A percentile compares a stretch with the other conserved stretches of the same genome.
Conservation (phyloP, 1,140 invertebrate genomes). For the Adoxophyes honmai region DNA sequence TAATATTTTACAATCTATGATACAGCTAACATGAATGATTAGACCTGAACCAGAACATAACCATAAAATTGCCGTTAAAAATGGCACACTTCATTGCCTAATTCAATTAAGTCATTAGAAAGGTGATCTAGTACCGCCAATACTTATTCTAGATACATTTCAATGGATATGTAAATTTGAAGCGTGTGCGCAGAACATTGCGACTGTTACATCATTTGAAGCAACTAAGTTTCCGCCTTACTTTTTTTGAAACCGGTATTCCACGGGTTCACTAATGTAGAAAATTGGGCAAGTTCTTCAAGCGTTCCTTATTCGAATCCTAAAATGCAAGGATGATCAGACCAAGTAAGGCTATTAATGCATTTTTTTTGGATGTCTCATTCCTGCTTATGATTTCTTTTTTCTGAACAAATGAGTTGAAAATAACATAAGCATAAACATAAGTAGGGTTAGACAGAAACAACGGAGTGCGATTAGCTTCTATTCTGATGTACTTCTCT, state of each 20-base stretch:
- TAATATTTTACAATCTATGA: too few relatives aligned
- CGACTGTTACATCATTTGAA: slow-evolving; percentile 24
- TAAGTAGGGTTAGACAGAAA: too few relatives aligned
- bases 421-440: too few relatives aligned
- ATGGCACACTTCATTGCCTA: neutral
- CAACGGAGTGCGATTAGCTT: too few relatives aligned
- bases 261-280: neutral
- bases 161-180: slow-evolving; percentile 25
- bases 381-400: too few relatives aligned
- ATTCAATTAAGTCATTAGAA: slow-evolving; percentile 14
- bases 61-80: slow-evolving; percentile 9
- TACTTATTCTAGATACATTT: neutral
- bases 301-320: too few relatives aligned
- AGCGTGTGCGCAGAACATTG: slow-evolving; percentile 49
- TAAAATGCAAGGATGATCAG: too few relatives aligned
- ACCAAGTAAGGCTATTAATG: too few relatives aligned
- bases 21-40: too few relatives aligned
- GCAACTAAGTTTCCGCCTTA: slow-evolving; percentile 40
- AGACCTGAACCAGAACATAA: neutral
- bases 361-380: too few relatives aligned
- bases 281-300: slow-evolving; percentile 4
- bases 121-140: neutral
- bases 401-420: too few relatives aligned
- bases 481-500: too few relatives aligned
- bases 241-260: slow-evolving; percentile 66